These are phyloP conservation scores for Rhabdornis inornatus DNA, from an alignment of 2,113 vertebrate species.

Conservation along the genomic window DNA sequence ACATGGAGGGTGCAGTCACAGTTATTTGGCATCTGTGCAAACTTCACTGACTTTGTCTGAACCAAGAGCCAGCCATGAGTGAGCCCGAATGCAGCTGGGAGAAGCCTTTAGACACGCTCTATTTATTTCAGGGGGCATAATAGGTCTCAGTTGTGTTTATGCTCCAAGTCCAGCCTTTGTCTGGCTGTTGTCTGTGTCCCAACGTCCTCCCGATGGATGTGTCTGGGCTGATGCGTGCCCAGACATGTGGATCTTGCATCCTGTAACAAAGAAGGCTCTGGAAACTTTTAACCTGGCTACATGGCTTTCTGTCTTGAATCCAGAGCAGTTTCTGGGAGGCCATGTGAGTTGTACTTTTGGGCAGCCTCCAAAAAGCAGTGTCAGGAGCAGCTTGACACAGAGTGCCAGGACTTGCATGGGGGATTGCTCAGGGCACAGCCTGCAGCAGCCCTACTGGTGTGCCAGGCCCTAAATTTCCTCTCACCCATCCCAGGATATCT, in stretches of 20 bases:
- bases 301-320: not conserved
- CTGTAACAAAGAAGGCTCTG: not conserved
- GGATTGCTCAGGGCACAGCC: not conserved
- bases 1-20: not conserved
- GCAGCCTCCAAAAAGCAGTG: not conserved
- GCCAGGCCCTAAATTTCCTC: not conserved
- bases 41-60: not conserved
- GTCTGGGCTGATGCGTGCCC: not conserved
- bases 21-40: not conserved
- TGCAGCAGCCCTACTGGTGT: not conserved
- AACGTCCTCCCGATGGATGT: accelerated
- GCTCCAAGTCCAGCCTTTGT: not conserved
- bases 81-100: not conserved
- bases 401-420: accelerated
- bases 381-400: not conserved
- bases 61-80: not conserved
- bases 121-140: not conserved
- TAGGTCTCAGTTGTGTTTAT: not conserved
- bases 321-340: not conserved
- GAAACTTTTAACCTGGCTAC: not conserved
- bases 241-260: not conserved
- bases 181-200: not conserved
- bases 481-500: not conserved
- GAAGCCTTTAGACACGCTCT: not conserved
- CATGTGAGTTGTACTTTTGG: not conserved